Conservation (phyloP, 1,140 invertebrate species). For the Diorhabda sublineata region DNA sequence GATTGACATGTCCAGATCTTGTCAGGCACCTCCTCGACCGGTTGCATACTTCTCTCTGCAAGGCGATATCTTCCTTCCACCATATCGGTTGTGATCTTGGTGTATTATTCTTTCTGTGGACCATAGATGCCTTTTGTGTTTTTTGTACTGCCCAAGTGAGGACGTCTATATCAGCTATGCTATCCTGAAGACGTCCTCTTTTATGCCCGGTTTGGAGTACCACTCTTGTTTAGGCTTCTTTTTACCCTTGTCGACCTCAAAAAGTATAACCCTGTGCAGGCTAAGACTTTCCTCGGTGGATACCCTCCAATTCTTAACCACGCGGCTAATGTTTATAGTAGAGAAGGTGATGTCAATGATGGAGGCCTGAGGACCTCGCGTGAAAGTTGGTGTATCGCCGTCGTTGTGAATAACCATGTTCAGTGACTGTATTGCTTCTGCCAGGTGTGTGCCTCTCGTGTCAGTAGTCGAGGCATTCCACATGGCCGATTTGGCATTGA, state of each 20-base stretch:
- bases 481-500: conserved; percentile 6
- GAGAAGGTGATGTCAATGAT: background rate
- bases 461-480: background rate
- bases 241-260: background rate
- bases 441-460: background rate
- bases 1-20: background rate
- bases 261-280: conserved; percentile 4
- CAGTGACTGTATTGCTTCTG: background rate
- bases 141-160: background rate
- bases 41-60: background rate
- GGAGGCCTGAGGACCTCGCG: background rate
- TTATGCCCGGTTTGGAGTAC: background rate
- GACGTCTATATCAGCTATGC: background rate
- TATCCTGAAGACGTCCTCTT: background rate
- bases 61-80: conserved; percentile 4
- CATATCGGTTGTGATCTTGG: background rate
- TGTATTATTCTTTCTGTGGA: too few relatives aligned
- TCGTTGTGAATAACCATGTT: conserved; percentile 1
- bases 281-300: background rate
- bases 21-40: background rate
- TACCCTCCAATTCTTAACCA: background rate
- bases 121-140: background rate
- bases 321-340: background rate
- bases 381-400: conserved; percentile 1
- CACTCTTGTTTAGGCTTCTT: background rate